These are phyloP conservation scores for Stictonetta naevosa DNA, from an alignment of 2,113 vertebrate genomes.

Conservation along the genomic window DNA sequence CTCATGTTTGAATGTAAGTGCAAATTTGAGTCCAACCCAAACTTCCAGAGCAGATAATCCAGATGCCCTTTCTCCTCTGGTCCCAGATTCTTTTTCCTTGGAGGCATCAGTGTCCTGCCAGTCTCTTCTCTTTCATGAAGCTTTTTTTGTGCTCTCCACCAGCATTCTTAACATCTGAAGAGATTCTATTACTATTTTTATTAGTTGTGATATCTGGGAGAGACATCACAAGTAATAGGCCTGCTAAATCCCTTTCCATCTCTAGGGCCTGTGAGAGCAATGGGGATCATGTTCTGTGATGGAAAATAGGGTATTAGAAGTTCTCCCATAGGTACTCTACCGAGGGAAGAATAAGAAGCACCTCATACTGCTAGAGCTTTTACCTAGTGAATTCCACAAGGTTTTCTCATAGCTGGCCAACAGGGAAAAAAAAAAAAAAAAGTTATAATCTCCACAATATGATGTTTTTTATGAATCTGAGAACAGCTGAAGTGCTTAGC, in stretches of 20 bases:
- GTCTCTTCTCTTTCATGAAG: background rate
- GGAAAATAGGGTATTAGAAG: background rate
- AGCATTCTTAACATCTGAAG: background rate
- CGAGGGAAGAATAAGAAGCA: rapidly evolving
- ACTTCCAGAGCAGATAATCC: background rate
- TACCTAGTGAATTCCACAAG: background rate
- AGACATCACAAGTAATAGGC: background rate
- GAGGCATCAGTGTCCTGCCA: background rate
- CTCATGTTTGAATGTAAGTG: rapidly evolving
- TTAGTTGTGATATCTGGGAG: background rate
- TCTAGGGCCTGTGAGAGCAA: background rate
- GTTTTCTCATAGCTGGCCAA: constrained; percentile 15
- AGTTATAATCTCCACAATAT: constrained; percentile 5
- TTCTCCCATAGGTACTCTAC: background rate
- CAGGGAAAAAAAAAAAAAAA: background rate
- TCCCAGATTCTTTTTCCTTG: background rate
- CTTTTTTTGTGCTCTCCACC: background rate
- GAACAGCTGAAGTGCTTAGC: constrained; percentile 61
- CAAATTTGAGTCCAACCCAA: background rate
- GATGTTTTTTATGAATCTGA: constrained; percentile 50
- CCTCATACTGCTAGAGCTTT: background rate
- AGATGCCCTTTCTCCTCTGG: background rate
- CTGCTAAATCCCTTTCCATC: background rate
- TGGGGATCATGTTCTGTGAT: background rate
- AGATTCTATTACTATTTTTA: background rate